Percentiles rank a stretch among this genome's conserved stretches.
phyloP scores from a whole-genome alignment of 2,797 vertebrate species.

The Pteronotus mesoamericanus region DNA sequence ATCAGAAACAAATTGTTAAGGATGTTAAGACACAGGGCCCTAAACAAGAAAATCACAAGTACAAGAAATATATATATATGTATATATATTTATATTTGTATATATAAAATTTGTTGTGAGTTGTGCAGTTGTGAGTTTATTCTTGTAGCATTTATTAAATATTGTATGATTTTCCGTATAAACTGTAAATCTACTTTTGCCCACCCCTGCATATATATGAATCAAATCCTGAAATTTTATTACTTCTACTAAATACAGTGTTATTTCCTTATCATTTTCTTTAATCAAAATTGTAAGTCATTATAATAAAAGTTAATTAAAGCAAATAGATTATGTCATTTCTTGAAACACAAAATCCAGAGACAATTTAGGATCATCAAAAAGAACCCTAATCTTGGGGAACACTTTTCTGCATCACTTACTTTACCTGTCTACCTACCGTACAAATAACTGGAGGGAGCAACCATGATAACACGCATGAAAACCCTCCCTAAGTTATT shows the following conservation, averaged over 20 bases:
- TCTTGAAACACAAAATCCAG: constrained; percentile 38
- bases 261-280: constrained; percentile 30
- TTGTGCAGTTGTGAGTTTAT: neutral
- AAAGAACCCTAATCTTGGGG: neutral
- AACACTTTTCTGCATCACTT: neutral
- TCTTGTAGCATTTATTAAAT: neutral
- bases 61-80: neutral
- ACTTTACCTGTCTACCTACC: neutral
- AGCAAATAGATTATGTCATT: constrained; percentile 3
- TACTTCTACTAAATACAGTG: neutral
- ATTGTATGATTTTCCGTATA: neutral
- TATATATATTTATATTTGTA: neutral
- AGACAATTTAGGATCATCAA: neutral
- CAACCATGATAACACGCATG: neutral
- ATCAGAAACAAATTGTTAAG: constrained; percentile 38
- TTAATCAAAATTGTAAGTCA: constrained; percentile 36
- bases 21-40: neutral
- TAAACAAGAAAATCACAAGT: constrained; percentile 12
- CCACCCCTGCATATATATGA: neutral
- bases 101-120: neutral
- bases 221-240: constrained; percentile 20
- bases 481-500: neutral
- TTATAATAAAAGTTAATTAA: constrained; percentile 48
- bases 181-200: neutral
- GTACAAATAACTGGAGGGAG: neutral